Base-by-base conservation (phyloP, 2,888 invertebrate genomes). In the Hedychridium roseum region DNA sequence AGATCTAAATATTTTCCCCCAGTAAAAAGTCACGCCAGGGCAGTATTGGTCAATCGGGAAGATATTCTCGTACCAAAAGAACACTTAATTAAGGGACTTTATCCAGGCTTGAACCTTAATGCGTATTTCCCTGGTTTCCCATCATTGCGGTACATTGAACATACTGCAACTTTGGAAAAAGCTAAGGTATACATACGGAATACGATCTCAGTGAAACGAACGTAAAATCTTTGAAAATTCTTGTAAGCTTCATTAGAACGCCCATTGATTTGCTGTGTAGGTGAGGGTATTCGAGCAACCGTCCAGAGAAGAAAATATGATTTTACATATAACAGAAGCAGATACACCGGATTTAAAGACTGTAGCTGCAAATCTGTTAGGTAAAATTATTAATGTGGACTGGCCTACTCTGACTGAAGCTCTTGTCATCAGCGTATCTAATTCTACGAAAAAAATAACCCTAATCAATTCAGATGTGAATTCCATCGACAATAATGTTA, bases 391-490 rank as follows among this genome's bases (percentile, higher is more conserved):
- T 1, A 91, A 87, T 82, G 91, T 94, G 2, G 87, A 88, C 3
- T 98, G 97, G 97, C 98, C 98, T 0, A 94, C 97, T 81, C 84
- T 98, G 42, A 83, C 86, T n/a, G 91, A 92, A 78, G 93, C 92
- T 11, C 86, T 85, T 68, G 88, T 91, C 2, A 76, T 86, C 31
- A 82, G 84, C 2, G 83, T 91, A 11, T 85, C 87, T 0, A 83
- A 86, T 64, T 81, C 80, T 37, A 81, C 83, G 41, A 37, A 28
- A 1, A 66, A 32, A 35, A 38, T 70, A 9, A 51, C 41, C 14
- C 41, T 62, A 6, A 43, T 53, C 6, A 47, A 60, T 47, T 6
- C 20, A 4, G 37, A 43, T 16, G 36, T 41, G 26, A 30, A 34
- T 0, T 52, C 46, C 14, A 60, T 37, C 34, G 43, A 28, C n/a